Conservation (phyloP, 1,140 invertebrate species). For the Zaprionus taronus region DNA sequence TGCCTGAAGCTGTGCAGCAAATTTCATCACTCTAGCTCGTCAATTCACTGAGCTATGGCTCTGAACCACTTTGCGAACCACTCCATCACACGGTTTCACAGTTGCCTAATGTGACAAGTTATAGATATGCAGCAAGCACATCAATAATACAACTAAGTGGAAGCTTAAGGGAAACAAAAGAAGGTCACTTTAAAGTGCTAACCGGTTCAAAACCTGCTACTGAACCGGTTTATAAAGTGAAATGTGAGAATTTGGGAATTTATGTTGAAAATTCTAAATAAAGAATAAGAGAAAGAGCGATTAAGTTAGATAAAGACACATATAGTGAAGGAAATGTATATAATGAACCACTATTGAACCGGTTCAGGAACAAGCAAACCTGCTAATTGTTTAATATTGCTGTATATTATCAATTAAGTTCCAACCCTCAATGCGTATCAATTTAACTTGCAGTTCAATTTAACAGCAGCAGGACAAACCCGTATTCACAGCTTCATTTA, state of each 20-base stretch:
- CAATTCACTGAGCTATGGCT: not conserved
- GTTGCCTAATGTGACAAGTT: not conserved
- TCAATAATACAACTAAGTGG: too few relatives aligned
- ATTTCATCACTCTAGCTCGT: not conserved
- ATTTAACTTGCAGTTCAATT: slow-evolving; percentile 4
- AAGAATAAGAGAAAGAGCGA: too few relatives aligned
- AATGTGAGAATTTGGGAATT: too few relatives aligned
- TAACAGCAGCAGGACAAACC: not conserved
- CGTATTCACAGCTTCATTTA: not conserved
- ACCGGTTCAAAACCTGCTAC: too few relatives aligned
- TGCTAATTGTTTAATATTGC: not conserved
- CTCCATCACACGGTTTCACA: not conserved
- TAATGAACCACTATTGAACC: not conserved
- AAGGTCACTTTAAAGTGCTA: too few relatives aligned
- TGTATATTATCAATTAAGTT: not conserved
- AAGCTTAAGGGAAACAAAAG: too few relatives aligned
- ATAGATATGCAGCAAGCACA: too few relatives aligned
- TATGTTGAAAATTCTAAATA: too few relatives aligned
- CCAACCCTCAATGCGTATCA: not conserved
- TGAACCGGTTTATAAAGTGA: not conserved
- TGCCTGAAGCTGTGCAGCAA: not conserved
- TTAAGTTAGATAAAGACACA: too few relatives aligned
- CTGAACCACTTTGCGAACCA: not conserved
- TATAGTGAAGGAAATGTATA: too few relatives aligned
- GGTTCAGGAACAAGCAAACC: not conserved